These are phyloP conservation scores for Petrocephalus sullivani DNA, from an alignment of 2,797 vertebrate species.

Conservation along the genomic window DNA sequence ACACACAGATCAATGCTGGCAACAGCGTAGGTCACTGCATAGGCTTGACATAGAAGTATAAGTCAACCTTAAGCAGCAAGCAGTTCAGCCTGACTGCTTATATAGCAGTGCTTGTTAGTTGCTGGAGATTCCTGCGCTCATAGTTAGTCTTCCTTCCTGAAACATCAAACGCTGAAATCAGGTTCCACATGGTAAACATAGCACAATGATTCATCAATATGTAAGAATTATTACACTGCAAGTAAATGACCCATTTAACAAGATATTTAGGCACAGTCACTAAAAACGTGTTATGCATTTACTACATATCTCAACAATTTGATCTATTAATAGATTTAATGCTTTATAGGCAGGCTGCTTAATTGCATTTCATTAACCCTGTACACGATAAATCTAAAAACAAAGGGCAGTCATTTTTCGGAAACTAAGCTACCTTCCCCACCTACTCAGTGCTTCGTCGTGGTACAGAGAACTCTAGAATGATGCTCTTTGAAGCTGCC, in stretches of 20 bases:
- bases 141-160: neutral
- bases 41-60: neutral
- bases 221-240: neutral
- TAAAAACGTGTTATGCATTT: neutral
- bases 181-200: neutral
- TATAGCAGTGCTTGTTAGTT: neutral
- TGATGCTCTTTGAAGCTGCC: neutral
- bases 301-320: neutral
- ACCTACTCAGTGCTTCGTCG: neutral
- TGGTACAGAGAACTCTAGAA: neutral
- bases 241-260: constrained; percentile 14
- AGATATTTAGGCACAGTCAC: neutral
- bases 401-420: neutral
- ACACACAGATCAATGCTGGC: neutral
- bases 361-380: neutral
- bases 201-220: neutral
- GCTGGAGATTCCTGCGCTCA: neutral
- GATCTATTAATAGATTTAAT: neutral
- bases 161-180: neutral
- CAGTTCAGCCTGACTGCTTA: neutral
- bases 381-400: neutral
- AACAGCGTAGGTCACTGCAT: neutral
- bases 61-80: neutral
- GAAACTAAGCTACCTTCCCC: neutral
- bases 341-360: neutral